phyloP scores from a whole-genome alignment of 2,888 invertebrate genomes.

The Hirudinaria manillensis region DNA sequence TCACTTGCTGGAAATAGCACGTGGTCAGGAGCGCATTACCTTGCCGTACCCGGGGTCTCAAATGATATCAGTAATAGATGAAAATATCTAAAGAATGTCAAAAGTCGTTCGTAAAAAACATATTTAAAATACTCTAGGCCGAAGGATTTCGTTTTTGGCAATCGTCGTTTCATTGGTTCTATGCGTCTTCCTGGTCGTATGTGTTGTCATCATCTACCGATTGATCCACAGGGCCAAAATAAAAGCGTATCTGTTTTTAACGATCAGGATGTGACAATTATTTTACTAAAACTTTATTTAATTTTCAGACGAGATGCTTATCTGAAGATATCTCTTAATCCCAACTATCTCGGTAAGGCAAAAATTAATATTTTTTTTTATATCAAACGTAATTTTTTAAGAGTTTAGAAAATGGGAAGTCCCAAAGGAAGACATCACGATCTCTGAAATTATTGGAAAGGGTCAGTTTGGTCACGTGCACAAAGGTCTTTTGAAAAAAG shows the following conservation, averaged over 20 bases:
- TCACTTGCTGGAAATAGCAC: slow-evolving; percentile 67
- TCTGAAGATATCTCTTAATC: background rate
- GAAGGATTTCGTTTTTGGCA: background rate
- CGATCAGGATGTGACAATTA: too few species aligned
- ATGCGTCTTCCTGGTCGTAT: background rate
- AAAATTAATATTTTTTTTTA: background rate
- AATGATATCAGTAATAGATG: too few species aligned
- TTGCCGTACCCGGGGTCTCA: slow-evolving; percentile 38
- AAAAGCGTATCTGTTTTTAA: too few species aligned
- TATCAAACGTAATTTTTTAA: background rate
- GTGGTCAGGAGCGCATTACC: slow-evolving; percentile 44
- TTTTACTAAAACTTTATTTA: background rate
- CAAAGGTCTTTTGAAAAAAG: slow-evolving; percentile 63
- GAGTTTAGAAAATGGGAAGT: slow-evolving; percentile 8
- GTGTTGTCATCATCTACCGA: background rate
- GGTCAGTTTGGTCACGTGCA: slow-evolving; percentile 76
- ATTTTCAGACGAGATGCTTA: background rate
- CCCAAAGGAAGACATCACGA: slow-evolving; percentile 66
- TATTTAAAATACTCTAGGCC: background rate
- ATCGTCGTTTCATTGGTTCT: background rate
- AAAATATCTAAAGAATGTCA: too few species aligned
- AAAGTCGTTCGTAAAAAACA: background rate
- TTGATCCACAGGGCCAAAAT: too few species aligned
- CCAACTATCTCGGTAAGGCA: background rate
- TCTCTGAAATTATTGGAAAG: slow-evolving; percentile 72